Conservation (phyloP, 2,797 vertebrate species). For the Podarcis siculus region DNA sequence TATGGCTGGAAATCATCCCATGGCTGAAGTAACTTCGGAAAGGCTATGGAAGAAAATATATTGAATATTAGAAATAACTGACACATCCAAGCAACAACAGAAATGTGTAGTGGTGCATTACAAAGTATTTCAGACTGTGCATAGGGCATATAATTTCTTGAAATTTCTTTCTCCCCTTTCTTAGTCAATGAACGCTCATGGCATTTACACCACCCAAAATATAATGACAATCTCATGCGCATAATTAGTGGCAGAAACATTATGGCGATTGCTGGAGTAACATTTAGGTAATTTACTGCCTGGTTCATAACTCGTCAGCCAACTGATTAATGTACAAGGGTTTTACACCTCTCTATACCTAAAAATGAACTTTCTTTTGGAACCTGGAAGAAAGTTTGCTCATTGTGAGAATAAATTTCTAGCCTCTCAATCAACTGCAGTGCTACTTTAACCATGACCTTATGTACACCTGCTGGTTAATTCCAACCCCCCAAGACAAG, state of each 20-base stretch:
- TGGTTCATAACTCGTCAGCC: background rate
- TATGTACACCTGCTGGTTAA: background rate
- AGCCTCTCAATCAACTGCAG: background rate
- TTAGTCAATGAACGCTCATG: background rate
- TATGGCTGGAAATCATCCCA: constrained; percentile 94
- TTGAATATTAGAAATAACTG: background rate
- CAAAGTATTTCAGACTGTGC: background rate
- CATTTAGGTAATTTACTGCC: background rate
- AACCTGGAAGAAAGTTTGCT: background rate
- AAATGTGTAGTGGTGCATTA: background rate
- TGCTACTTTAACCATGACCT: background rate
- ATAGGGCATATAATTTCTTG: background rate
- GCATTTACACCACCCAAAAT: background rate
- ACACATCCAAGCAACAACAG: background rate
- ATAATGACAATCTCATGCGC: no score
- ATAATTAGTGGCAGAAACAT: background rate
- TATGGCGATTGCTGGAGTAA: background rate
- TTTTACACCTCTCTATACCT: background rate
- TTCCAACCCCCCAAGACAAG: no score
- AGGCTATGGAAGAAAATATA: constrained; percentile 76
- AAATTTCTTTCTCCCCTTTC: no score
- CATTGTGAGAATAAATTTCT: background rate
- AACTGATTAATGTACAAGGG: background rate
- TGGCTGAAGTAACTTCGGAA: constrained; percentile 96
- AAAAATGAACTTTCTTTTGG: background rate